phyloP scores from a whole-genome alignment of 2,797 vertebrate species.

The Ptychadena robeensis region DNA sequence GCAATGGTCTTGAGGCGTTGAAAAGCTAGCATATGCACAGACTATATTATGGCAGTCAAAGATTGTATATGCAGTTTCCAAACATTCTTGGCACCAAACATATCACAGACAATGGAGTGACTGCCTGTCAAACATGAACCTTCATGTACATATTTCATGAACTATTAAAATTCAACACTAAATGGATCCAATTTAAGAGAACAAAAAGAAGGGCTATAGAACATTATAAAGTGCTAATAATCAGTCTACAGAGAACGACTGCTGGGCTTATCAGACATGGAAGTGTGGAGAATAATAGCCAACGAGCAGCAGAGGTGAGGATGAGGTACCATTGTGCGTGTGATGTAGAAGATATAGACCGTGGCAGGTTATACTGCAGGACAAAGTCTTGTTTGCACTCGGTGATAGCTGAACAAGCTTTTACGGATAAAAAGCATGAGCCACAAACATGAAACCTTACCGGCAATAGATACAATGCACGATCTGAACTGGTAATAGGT shows the following conservation, averaged over 20 bases:
- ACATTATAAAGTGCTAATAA: neutral
- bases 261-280: neutral
- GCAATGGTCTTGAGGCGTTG: no score
- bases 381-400: constrained; percentile 28
- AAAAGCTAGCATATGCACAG: no score
- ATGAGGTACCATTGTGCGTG: constrained; percentile 12
- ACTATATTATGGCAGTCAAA: no score
- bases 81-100: no score
- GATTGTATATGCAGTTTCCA: no score
- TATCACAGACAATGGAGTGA: no score
- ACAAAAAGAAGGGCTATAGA: no score
- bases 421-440: neutral
- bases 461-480: neutral
- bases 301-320: constrained; percentile 6
- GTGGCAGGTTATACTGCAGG: constrained; percentile 12
- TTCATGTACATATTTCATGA: no score
- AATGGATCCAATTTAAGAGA: no score
- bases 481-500: neutral
- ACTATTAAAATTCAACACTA: no score
- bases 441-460: neutral
- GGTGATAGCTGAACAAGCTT: constrained; percentile 18
- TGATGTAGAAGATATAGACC: constrained; percentile 14
- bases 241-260: neutral
- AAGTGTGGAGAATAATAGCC: neutral
- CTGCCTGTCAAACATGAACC: no score